Conservation (phyloP, 2,113 vertebrate genomes). For the Cyphomyrus plagiostoma region DNA sequence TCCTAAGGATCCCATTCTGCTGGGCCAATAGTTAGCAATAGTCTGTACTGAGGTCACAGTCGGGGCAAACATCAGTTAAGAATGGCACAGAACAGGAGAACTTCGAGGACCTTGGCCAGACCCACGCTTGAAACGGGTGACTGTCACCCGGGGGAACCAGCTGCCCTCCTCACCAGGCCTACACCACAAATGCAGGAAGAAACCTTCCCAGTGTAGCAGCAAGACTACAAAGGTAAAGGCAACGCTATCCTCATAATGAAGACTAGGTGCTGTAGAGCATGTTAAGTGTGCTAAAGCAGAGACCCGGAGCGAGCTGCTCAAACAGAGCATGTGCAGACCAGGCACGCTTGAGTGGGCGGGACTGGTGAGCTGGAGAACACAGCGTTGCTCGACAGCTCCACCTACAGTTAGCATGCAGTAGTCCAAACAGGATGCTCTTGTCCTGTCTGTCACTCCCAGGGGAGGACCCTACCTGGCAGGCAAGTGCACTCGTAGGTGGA, state of each 20-base stretch:
- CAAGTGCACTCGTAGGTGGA: slow-evolving; percentile 86
- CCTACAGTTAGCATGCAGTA: neutral
- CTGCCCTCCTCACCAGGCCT: neutral
- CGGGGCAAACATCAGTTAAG: neutral
- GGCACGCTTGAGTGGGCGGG: neutral
- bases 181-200: neutral
- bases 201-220: neutral
- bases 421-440: neutral
- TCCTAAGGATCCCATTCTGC: neutral
- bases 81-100: neutral
- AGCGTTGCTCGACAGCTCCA: neutral
- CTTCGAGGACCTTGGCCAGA: neutral
- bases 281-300: neutral
- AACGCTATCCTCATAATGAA: neutral
- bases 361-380: neutral
- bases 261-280: neutral
- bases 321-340: neutral
- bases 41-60: neutral
- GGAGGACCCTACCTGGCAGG: slow-evolving; percentile 73
- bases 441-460: neutral
- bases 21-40: neutral
- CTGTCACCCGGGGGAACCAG: neutral
- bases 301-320: neutral
- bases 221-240: neutral
- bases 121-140: neutral